Evolutionary conservation across 2,797 vertebrate species (phyloP), one percentile per base, ranked within the genome.

Genomic region (Chanos chanos): DNA sequence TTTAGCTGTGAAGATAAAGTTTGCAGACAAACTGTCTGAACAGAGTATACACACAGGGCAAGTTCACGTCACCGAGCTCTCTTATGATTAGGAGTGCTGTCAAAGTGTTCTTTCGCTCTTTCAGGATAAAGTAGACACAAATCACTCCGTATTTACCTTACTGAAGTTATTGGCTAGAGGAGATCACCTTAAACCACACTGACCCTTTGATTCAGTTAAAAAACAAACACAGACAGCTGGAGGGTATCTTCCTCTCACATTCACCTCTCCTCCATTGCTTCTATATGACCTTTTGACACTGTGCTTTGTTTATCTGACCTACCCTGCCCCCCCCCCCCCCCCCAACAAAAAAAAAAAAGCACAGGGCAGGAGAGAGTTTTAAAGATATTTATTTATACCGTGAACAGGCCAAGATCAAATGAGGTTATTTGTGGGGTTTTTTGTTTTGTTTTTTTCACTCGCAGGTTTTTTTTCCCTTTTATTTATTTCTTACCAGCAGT

Each of bases 401-500:
- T 13, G 58, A 71, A 51, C 66, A 47, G 49, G 44, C 57, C 74
- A 49, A 73, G 73, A 81, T 80, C 67, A 73, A 70, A 62, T 52
- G 51, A n/a, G n/a, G n/a, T n/a, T n/a, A n/a, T n/a, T n/a, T n/a
- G n/a, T n/a, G n/a, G n/a, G n/a, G n/a, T n/a, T n/a, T n/a, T n/a
- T n/a, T n/a, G n/a, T n/a, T n/a, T n/a, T n/a, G n/a, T n/a, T 58
- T 39, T 64, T 60, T 60, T 49, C 70, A 61, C 61, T 62, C 60
- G 54, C 22, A 74, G 66, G 22, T 55, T 51, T 68, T 54, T 57
- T 44, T 51, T 28, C 31, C 48, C 34, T 31, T 55, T 58, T 65
- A 66, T 71, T 66, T 62, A 51, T 68, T 47, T 45, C 40, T 34
- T 33, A 2, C 7, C 9, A 9, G 3, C 15, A 40, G 43, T 52